These are phyloP conservation scores for Scatophagus argus DNA, from an alignment of 2,113 vertebrate species.

Conservation along the genomic window DNA sequence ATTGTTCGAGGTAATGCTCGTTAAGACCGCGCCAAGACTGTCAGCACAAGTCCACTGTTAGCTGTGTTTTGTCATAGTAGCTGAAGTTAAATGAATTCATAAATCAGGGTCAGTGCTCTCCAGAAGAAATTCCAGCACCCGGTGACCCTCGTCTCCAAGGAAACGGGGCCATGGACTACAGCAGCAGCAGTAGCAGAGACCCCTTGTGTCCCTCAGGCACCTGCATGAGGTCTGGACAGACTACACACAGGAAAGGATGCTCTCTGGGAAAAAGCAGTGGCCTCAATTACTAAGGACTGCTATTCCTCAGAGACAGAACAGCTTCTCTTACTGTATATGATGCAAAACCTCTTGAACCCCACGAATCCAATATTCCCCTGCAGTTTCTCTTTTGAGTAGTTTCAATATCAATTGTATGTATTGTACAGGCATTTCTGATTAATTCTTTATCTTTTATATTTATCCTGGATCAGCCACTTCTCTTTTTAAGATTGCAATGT, in stretches of 20 bases:
- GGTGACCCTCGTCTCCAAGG: conserved; percentile 76
- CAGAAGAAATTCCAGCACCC: conserved; percentile 79
- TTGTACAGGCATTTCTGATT: background rate
- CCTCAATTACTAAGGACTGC: conserved; percentile 12
- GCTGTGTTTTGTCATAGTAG: conserved; percentile 59
- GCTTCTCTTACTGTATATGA: conserved; percentile 28
- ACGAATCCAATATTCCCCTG: background rate
- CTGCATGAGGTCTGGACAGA: conserved; percentile 55
- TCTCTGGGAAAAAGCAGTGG: conserved; percentile 47
- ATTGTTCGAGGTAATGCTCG: conserved; percentile 55
- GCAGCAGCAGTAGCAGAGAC: conserved; percentile 67
- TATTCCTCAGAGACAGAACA: conserved; percentile 24
- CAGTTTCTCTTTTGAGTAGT: background rate
- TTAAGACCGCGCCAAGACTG: conserved; percentile 40
- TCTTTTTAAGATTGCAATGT: background rate
- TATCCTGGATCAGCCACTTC: background rate
- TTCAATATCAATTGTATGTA: background rate
- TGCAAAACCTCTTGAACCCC: background rate
- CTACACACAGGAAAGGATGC: conserved; percentile 51
- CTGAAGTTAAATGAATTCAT: conserved; percentile 79
- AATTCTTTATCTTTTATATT: no score
- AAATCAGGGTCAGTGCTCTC: conserved; percentile 81
- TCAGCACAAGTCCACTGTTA: conserved; percentile 63
- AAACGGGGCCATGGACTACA: conserved; percentile 65
- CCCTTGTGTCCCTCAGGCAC: conserved; percentile 59